A percentile compares a stretch with the other conserved stretches of the same genome.
Evolutionary conservation across 2,888 invertebrate genomes (phyloP).

Genomic region (Drosophila trichaetosa): DNA sequence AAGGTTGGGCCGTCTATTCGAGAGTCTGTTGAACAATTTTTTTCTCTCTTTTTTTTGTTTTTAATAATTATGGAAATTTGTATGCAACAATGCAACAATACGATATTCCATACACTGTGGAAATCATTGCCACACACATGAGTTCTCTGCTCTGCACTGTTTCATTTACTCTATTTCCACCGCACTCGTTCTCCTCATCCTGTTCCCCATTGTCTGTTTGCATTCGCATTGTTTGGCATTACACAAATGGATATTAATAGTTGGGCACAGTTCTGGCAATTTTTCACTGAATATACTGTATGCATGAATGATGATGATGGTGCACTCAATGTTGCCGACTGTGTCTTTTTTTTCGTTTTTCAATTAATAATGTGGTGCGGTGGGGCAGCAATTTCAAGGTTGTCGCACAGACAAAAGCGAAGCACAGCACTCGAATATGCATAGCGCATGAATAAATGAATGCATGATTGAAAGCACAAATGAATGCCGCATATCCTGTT

Average conservation of each 20-base stretch:
- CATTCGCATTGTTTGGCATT: conserved; percentile 72
- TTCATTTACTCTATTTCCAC: conserved; percentile 50
- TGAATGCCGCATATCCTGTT: conserved; percentile 25
- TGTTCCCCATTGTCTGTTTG: conserved; percentile 33
- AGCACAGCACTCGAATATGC: conserved; percentile 51
- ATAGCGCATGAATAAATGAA: conserved; percentile 56
- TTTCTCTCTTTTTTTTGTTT: conserved; percentile 2
- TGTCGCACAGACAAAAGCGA: conserved; percentile 38
- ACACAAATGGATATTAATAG: conserved; percentile 74
- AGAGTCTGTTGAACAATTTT: conserved; percentile 28
- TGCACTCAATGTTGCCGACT: conserved; percentile 46
- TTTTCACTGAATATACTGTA: conserved; percentile 13
- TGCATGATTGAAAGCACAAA: conserved; percentile 62
- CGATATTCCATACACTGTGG: conserved; percentile 31
- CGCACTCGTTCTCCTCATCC: not conserved
- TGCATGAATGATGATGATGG: conserved; percentile 43
- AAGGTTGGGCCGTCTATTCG: conserved; percentile 41
- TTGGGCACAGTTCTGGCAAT: conserved; percentile 46
- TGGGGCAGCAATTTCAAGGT: conserved; percentile 54
- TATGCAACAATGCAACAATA: conserved; percentile 54
- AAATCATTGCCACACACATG: conserved; percentile 62
- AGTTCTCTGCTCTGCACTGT: conserved; percentile 23
- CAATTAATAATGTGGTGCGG: conserved; percentile 67
- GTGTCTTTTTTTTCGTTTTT: conserved; percentile 48
- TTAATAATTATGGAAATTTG: conserved; percentile 69